phyloP scores from a whole-genome alignment of 2,797 vertebrate species.

The Melanotaenia trifasciata region DNA sequence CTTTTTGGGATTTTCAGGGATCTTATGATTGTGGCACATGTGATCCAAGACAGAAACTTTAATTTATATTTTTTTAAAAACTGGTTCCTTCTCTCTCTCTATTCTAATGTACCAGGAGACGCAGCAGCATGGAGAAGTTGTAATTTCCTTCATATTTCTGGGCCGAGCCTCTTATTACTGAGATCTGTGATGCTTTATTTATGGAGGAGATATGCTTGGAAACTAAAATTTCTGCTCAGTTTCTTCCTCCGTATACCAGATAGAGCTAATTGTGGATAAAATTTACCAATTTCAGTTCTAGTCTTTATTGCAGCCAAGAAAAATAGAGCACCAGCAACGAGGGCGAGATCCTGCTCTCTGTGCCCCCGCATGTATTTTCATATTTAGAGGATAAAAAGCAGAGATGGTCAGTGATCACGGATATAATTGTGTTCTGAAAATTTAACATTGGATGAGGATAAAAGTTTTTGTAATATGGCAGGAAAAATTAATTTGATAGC shows the following conservation, averaged over 20 bases:
- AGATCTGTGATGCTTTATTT: slow-evolving; percentile 62
- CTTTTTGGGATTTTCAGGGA: background rate
- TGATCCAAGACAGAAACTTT: slow-evolving; percentile 8
- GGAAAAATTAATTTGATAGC: slow-evolving; percentile 12
- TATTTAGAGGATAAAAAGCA: slow-evolving; percentile 30
- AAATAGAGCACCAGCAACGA: slow-evolving; percentile 35
- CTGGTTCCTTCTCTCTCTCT: slow-evolving; percentile 3
- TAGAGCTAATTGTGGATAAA: slow-evolving; percentile 58
- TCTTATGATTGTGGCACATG: background rate
- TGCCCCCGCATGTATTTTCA: slow-evolving; percentile 21
- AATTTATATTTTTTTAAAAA: background rate
- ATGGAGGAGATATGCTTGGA: slow-evolving; percentile 56
- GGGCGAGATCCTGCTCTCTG: slow-evolving; percentile 20
- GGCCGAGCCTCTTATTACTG: slow-evolving; percentile 62
- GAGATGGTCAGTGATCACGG: slow-evolving; percentile 12
- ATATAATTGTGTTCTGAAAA: slow-evolving; percentile 34
- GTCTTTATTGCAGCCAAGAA: slow-evolving; percentile 47
- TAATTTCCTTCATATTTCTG: slow-evolving; percentile 65
- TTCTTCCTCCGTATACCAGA: slow-evolving; percentile 59
- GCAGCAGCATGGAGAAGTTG: slow-evolving; percentile 43
- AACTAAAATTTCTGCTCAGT: slow-evolving; percentile 47
- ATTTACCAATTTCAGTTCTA: slow-evolving; percentile 42
- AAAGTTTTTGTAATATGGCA: background rate
- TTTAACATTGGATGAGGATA: background rate
- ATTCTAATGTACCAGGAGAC: slow-evolving; percentile 14